Evolutionary conservation across 2,113 vertebrate species (phyloP), one percentile per base, ranked within the genome.

Genomic region (Glareola pratincola): DNA sequence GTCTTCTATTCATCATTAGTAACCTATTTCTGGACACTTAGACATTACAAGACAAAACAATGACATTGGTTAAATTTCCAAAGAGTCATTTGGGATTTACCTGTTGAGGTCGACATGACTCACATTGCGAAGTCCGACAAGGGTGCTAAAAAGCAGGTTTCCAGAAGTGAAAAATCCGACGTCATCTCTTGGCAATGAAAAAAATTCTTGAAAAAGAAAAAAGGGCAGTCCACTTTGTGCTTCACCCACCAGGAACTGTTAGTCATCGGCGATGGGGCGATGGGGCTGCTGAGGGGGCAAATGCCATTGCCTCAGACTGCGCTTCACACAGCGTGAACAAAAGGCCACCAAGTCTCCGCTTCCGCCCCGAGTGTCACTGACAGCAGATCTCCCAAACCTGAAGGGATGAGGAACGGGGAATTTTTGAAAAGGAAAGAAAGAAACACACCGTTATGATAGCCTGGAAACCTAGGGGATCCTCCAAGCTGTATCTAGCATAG

Each of bases 201-300:
- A 76, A 54, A 36, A 26, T 0, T 9, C 14, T 5, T 43, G 7
- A 27, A 19, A 57, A 21, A 22, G 17, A 14, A 7, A 37, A 57
- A 3, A 6, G 19, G 9, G 6, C 32, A 27, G 51, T 16, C n/a
- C 51, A 24, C 1, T 48, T 50, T 6, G 6, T 68, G 43, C 60
- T 88, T 83, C 39, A 18, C 34, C 37, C 60, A 37, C 6, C 75
- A 77, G 96, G 84, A 97, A 92, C 89, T 94, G 82, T 97, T 97
- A 97, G 93, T 97, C 96, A 97, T 63, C 88, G 12, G 47, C 3
- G 3, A 36, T 7, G 50, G 48, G 12, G 47, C 3, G 3, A 36
- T 7, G 50, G 48, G 45, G 67, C 30, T 43, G 83, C 57, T 34
- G 53, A 79, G 74, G 63, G 79, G 11, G 37, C 56, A 80, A 34